Percentiles rank a stretch among this genome's conserved stretches.
These are phyloP conservation scores for Euplexia lucipara DNA, from an alignment of 2,888 invertebrate species.

Conservation along the genomic window DNA sequence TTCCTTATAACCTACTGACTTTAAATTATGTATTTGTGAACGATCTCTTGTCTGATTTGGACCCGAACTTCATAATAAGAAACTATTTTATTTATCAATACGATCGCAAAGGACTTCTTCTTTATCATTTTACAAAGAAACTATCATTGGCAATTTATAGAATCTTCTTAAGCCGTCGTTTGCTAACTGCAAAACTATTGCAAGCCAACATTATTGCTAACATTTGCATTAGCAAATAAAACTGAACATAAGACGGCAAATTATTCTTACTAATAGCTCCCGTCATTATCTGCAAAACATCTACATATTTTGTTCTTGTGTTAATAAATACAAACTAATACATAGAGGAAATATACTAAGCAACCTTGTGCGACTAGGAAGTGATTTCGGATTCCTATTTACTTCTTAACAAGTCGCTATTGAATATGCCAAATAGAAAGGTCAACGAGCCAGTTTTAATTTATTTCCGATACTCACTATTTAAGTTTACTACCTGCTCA, in stretches of 20 bases:
- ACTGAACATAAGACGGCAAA: constrained; percentile 17
- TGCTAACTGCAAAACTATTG: constrained; percentile 5
- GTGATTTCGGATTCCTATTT: constrained; percentile 71
- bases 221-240: constrained; percentile 24
- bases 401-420: constrained; percentile 69
- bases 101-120: too few relatives aligned
- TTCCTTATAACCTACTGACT: constrained; percentile 3
- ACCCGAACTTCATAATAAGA: not conserved
- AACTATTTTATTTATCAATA: not conserved
- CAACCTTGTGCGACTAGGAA: constrained; percentile 77
- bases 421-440: constrained; percentile 75
- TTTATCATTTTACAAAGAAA: not conserved
- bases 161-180: not conserved
- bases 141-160: not conserved
- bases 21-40: not conserved
- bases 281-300: constrained; percentile 35
- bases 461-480: constrained; percentile 73
- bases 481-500: constrained; percentile 49
- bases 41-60: not conserved
- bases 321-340: constrained; percentile 71
- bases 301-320: constrained; percentile 40
- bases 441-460: constrained; percentile 71
- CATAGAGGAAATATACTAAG: constrained; percentile 71
- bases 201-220: not conserved
- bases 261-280: constrained; percentile 28